Percentiles rank a stretch among this genome's conserved stretches.
These are phyloP conservation scores for Schizotus pectinicornis DNA, from an alignment of 2,888 invertebrate genomes.

Conservation along the genomic window DNA sequence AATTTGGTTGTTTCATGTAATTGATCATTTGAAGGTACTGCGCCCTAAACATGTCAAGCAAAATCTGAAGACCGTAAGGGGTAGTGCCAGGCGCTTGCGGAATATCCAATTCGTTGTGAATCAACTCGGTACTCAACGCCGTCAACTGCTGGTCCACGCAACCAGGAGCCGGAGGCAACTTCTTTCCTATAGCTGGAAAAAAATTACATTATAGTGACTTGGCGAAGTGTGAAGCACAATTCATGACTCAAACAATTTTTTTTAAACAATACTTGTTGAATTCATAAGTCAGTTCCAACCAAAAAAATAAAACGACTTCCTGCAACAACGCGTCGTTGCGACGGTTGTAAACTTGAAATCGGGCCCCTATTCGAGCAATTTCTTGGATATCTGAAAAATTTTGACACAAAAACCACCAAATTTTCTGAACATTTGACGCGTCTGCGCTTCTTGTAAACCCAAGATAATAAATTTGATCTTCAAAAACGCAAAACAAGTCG, in stretches of 20 bases:
- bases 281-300: no score
- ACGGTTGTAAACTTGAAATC: no score
- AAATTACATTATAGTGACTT: neutral
- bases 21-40: slow-evolving; percentile 86
- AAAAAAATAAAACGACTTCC: no score
- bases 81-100: slow-evolving; percentile 78
- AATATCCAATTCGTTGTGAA: slow-evolving; percentile 84
- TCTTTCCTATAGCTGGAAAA: slow-evolving; percentile 65
- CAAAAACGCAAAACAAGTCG: slow-evolving; percentile 4
- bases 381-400: no score
- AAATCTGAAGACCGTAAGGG: slow-evolving; percentile 85
- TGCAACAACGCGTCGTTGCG: no score
- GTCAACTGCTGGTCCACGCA: slow-evolving; percentile 91
- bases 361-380: no score
- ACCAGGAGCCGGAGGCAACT: slow-evolving; percentile 86
- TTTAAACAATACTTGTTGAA: no score
- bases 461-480: neutral
- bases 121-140: slow-evolving; percentile 72
- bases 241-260: no score
- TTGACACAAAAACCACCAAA: no score
- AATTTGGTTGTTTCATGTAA: slow-evolving; percentile 81
- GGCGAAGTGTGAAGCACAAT: no score
- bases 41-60: slow-evolving; percentile 83
- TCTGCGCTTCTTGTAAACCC: no score
- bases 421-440: no score